Evolutionary conservation across 2,113 vertebrate species (phyloP), one percentile per base, ranked within the genome.

Genomic region (Pungitius pungitius): DNA sequence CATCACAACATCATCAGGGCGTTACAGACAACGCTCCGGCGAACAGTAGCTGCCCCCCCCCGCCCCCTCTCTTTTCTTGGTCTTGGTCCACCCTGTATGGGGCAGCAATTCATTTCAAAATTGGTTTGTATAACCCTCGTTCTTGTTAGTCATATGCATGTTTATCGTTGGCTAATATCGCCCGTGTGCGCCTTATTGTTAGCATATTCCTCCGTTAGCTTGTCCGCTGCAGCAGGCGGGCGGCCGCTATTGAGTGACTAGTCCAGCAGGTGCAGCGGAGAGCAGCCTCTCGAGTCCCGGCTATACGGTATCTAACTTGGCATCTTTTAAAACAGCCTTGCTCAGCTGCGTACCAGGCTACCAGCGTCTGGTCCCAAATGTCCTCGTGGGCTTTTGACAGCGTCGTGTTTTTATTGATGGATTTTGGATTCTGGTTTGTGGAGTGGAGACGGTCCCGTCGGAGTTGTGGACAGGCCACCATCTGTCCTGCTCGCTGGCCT

Each of bases 1-100:
- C 80, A 82, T 87, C 83, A 90, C 91, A 89, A 86, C 91, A 90
- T 69, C 71, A 81, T 47, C 68, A 78, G 82, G 89, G 87, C 80
- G 87, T 88, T 88, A 71, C 80, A 79, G 70, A 39, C 82, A 76
- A 54, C 67, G 58, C 18, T 73, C 58, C 57, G 3, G 55, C 39
- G 51, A 20, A 15, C 71, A 58, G 64, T 24, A 66, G 18, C 66
- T 15, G 57, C 1, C 17, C 30, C 6, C 24, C 13, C 43, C n/a
- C n/a, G n/a, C n/a, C n/a, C n/a, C n/a, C n/a, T n/a, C n/a, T n/a
- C 33, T 75, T 80, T 63, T 80, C 57, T 65, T 9, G 49, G 73
- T 78, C 49, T 54, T 59, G 73, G 54, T 52, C 68, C 61, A 43
- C 62, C 69, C 80, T 76, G 47, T 67, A 77, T 42, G 71, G 75